A percentile compares a stretch with the other conserved stretches of the same genome.
Evolutionary conservation across 2,888 invertebrate genomes (phyloP).

Genomic region (Leptopilina drosophilae): DNA sequence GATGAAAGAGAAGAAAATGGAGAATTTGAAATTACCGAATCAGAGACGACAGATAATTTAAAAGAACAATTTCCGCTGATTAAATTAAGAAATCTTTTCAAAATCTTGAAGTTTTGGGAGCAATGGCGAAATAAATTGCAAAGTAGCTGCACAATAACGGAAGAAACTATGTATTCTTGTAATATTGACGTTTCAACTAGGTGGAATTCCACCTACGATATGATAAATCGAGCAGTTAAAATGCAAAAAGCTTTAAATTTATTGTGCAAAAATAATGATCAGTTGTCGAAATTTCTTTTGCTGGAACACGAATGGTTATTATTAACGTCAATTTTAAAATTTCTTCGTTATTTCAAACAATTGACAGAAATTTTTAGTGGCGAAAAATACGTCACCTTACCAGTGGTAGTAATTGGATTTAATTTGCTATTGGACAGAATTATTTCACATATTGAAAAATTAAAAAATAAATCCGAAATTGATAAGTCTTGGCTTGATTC

Average conservation of each 20-base stretch:
- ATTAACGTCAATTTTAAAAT: background rate
- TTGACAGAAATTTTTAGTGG: background rate
- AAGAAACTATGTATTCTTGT: background rate
- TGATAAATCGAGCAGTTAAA: background rate
- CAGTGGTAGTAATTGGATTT: background rate
- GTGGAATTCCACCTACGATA: background rate
- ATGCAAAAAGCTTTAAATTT: background rate
- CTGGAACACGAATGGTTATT: background rate
- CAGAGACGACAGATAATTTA: background rate
- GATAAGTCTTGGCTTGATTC: no score
- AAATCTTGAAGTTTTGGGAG: background rate
- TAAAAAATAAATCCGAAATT: no score
- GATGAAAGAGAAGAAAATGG: constrained; percentile 19
- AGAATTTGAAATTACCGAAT: background rate
- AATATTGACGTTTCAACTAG: background rate
- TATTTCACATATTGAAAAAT: no score
- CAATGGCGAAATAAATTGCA: background rate
- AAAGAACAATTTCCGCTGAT: background rate
- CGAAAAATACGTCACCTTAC: background rate
- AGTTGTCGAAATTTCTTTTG: background rate
- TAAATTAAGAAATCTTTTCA: background rate
- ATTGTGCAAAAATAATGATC: background rate
- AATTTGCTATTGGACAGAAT: background rate
- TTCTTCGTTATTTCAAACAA: background rate
- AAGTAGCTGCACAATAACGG: background rate